Percentiles rank a stretch among this genome's conserved stretches.
These are phyloP conservation scores for Cloeon dipterum DNA, from an alignment of 2,888 invertebrate species.

Conservation along the genomic window DNA sequence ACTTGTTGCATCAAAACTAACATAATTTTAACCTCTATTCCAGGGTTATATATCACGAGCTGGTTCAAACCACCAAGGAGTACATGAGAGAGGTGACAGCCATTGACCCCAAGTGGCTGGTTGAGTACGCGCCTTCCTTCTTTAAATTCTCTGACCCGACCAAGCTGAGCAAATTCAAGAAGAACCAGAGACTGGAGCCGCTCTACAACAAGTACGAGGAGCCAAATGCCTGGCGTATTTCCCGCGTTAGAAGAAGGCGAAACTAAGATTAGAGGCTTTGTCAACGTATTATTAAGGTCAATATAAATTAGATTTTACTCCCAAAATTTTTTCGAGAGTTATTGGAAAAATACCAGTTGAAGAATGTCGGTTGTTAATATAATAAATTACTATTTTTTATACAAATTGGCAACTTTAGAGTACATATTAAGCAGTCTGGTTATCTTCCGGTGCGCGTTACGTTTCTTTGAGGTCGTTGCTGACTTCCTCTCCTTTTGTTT, in stretches of 20 bases:
- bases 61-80: conserved; percentile 96
- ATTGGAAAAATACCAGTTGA: too few relatives aligned
- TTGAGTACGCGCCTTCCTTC: conserved; percentile 97
- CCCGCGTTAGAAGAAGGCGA: conserved; percentile 63
- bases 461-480: too few relatives aligned
- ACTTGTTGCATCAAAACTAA: not conserved
- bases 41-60: conserved; percentile 93
- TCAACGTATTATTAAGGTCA: too few relatives aligned
- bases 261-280: too few relatives aligned
- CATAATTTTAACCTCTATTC: not conserved
- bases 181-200: conserved; percentile 93
- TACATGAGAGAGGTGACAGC: conserved; percentile 98
- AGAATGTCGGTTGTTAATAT: too few relatives aligned
- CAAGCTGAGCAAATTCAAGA: conserved; percentile 95
- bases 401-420: too few relatives aligned
- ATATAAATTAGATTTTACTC: too few relatives aligned
- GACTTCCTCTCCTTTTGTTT: too few relatives aligned
- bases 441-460: too few relatives aligned
- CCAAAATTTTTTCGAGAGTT: too few relatives aligned
- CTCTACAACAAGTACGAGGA: conserved; percentile 98
- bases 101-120: conserved; percentile 94
- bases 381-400: too few relatives aligned
- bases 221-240: conserved; percentile 98
- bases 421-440: too few relatives aligned
- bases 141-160: conserved; percentile 98